These are phyloP conservation scores for Coenobita brevimanus DNA, from an alignment of 1,140 invertebrate genomes.

Conservation along the genomic window DNA sequence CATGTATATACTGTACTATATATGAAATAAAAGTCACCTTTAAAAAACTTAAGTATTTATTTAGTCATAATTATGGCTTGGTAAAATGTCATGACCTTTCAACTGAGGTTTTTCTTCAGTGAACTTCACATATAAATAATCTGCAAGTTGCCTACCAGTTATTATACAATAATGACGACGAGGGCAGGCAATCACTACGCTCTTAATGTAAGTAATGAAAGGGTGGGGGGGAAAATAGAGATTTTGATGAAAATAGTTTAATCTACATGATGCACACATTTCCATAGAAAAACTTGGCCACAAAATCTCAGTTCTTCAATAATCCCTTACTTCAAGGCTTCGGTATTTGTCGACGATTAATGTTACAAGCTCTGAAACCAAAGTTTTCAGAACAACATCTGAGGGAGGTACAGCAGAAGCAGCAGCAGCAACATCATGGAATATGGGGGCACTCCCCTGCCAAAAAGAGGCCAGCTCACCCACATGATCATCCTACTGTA, in stretches of 20 bases:
- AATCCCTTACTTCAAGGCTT: slow-evolving; percentile 44
- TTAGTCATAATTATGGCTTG: slow-evolving; percentile 59
- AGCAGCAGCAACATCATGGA: too few relatives aligned
- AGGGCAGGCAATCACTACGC: slow-evolving; percentile 47
- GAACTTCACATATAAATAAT: slow-evolving; percentile 53
- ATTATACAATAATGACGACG: slow-evolving; percentile 29
- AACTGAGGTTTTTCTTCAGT: slow-evolving; percentile 30
- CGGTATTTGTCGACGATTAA: neutral
- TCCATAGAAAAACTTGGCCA: slow-evolving; percentile 19
- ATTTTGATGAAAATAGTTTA: slow-evolving; percentile 52
- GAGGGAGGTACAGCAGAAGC: neutral
- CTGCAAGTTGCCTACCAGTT: slow-evolving; percentile 30
- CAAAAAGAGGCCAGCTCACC: too few relatives aligned
- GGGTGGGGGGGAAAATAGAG: slow-evolving; percentile 46
- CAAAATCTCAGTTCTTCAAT: neutral
- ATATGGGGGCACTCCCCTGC: too few relatives aligned
- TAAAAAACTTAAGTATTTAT: slow-evolving; percentile 62
- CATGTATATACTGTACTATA: neutral
- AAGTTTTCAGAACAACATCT: slow-evolving; percentile 13
- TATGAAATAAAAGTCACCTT: slow-evolving; percentile 9
- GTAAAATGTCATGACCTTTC: slow-evolving; percentile 54
- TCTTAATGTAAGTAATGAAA: neutral
- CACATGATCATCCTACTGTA: too few relatives aligned
- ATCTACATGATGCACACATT: slow-evolving; percentile 42
- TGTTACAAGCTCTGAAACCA: slow-evolving; percentile 15